A percentile compares a stretch with the other conserved stretches of the same genome.
phyloP scores from a whole-genome alignment of 2,888 invertebrate genomes.

The Tuberolachnus salignus region DNA sequence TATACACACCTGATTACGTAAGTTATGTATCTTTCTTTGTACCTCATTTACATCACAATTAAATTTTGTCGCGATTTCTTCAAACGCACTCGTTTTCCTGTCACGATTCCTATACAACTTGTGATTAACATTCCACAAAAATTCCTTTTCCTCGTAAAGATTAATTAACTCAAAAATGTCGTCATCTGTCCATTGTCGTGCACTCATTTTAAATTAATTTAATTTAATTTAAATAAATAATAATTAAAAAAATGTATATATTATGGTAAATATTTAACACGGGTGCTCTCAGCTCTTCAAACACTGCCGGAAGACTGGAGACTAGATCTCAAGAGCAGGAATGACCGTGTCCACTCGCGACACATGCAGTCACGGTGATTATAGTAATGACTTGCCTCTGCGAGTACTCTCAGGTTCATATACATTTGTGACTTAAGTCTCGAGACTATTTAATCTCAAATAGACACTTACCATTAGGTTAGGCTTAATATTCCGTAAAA shows the following conservation, averaged over 20 bases:
- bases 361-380: background rate
- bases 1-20: slow-evolving; percentile 29
- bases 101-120: slow-evolving; percentile 31
- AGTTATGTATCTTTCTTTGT: slow-evolving; percentile 26
- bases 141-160: slow-evolving; percentile 33
- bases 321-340: background rate
- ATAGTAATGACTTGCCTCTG: background rate
- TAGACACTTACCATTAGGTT: no score
- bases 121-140: slow-evolving; percentile 26
- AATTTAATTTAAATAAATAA: no score
- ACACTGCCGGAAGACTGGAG: background rate
- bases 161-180: slow-evolving; percentile 19
- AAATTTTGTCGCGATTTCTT: no score
- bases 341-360: background rate
- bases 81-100: no score
- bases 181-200: slow-evolving; percentile 15
- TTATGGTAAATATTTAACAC: no score
- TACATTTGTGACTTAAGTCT: no score
- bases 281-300: background rate
- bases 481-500: no score
- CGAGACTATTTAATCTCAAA: no score
- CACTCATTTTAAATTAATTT: no score
- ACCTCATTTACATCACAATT: slow-evolving; percentile 29
- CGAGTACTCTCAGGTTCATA: background rate
- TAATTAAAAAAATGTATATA: no score